Percentiles rank a stretch among this genome's conserved stretches.
phyloP scores from a whole-genome alignment of 2,888 invertebrate species.

The Willowsia nigromaculata region DNA sequence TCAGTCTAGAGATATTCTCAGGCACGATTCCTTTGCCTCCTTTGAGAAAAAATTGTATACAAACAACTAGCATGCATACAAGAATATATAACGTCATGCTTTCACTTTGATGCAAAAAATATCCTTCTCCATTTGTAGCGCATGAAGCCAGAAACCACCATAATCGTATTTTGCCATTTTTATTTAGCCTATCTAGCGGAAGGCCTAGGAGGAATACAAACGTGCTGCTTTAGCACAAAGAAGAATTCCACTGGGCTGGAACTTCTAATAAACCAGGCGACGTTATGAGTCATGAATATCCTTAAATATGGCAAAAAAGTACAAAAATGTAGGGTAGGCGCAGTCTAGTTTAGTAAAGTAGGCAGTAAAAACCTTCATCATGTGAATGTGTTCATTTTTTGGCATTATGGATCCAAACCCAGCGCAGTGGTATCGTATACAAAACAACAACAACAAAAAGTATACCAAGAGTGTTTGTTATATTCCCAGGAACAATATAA shows the following conservation, averaged over 20 bases:
- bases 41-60: constrained; percentile 21
- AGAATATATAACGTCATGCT: background rate
- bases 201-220: constrained; percentile 42
- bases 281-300: constrained; percentile 53
- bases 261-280: constrained; percentile 39
- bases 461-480: background rate
- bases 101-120: constrained; percentile 1
- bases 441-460: background rate
- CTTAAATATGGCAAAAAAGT: constrained; percentile 27
- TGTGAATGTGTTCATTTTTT: constrained; percentile 47
- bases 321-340: background rate
- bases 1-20: background rate
- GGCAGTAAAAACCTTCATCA: constrained; percentile 12
- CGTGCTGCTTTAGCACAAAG: constrained; percentile 13
- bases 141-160: constrained; percentile 51
- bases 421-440: background rate
- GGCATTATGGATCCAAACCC: constrained; percentile 19
- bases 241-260: constrained; percentile 28
- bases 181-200: constrained; percentile 57
- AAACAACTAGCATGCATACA: background rate
- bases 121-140: background rate
- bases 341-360: constrained; percentile 13
- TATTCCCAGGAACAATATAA: background rate
- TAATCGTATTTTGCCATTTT: constrained; percentile 65
- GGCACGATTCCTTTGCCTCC: background rate